Conservation (phyloP, 2,888 invertebrate species). For the Thymelicus acteon region DNA sequence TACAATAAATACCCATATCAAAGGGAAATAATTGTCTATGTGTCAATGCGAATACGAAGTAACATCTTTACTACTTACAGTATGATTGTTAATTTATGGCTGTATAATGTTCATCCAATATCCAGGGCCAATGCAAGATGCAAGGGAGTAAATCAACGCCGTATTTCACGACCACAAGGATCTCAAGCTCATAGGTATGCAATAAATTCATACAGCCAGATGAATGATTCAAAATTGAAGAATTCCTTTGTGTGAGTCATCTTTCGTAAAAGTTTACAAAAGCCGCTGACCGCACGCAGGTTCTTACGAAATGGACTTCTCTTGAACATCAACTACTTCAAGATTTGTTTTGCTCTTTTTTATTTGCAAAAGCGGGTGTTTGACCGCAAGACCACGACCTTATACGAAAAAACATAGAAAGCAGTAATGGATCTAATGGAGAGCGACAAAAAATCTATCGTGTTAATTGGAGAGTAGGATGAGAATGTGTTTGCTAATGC, state of each 20-base stretch:
- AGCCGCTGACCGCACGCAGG: constrained; percentile 51
- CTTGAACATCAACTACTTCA: not conserved
- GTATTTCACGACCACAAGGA: not conserved
- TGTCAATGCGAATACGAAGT: too few relatives aligned
- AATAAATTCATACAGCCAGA: constrained; percentile 3
- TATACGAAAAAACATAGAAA: too few relatives aligned
- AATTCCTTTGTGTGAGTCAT: constrained; percentile 67
- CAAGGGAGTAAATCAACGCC: not conserved
- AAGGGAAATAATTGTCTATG: too few relatives aligned
- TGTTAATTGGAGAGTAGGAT: too few relatives aligned
- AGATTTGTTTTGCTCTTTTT: not conserved
- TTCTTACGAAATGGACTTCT: constrained; percentile 40
- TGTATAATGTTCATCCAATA: too few relatives aligned
- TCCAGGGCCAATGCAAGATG: not conserved
- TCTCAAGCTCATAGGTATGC: not conserved
- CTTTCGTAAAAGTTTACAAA: constrained; percentile 60
- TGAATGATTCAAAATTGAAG: constrained; percentile 67
- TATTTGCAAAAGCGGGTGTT: not conserved
- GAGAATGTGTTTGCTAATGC: too few relatives aligned
- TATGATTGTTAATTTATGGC: too few relatives aligned
- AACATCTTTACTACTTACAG: too few relatives aligned
- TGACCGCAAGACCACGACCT: not conserved
- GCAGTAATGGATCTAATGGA: too few relatives aligned
- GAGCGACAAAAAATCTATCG: too few relatives aligned
- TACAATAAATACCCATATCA: too few relatives aligned